Conservation (phyloP, 2,797 vertebrate genomes). For the Acanthurus tractus region DNA sequence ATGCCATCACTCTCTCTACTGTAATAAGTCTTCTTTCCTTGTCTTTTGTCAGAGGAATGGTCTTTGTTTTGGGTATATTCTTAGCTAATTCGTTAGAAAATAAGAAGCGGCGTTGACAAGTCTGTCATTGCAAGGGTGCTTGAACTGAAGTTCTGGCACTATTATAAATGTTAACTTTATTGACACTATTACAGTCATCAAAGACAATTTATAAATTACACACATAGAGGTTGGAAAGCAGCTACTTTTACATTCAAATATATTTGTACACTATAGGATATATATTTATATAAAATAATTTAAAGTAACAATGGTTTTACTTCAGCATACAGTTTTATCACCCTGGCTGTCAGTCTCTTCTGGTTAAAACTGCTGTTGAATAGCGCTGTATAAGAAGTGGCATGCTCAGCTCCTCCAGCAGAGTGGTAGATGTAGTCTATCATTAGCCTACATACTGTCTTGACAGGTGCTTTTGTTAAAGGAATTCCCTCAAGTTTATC, state of each 20-base stretch:
- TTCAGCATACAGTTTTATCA: slow-evolving; percentile 6
- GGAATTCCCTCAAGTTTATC: slow-evolving; percentile 77
- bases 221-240: not conserved
- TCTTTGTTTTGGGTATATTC: not conserved
- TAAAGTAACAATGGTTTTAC: not conserved
- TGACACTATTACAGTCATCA: not conserved
- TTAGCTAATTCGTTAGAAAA: not conserved
- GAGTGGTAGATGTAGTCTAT: slow-evolving; percentile 65
- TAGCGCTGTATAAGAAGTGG: slow-evolving; percentile 45
- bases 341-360: slow-evolving; percentile 33
- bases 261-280: not conserved
- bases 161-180: not conserved
- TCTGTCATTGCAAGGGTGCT: not conserved
- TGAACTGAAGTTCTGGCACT: not conserved
- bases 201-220: not conserved
- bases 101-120: not conserved
- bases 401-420: slow-evolving; percentile 61
- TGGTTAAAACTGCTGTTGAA: slow-evolving; percentile 38
- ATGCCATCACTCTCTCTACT: not conserved
- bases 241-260: not conserved
- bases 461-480: slow-evolving; percentile 79
- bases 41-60: not conserved
- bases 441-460: slow-evolving; percentile 74
- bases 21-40: not conserved
- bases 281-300: not conserved